Percentiles rank a stretch among this genome's conserved stretches.
Conservation (phyloP, 1,140 invertebrate species). For the Homalodisca vitripennis region DNA sequence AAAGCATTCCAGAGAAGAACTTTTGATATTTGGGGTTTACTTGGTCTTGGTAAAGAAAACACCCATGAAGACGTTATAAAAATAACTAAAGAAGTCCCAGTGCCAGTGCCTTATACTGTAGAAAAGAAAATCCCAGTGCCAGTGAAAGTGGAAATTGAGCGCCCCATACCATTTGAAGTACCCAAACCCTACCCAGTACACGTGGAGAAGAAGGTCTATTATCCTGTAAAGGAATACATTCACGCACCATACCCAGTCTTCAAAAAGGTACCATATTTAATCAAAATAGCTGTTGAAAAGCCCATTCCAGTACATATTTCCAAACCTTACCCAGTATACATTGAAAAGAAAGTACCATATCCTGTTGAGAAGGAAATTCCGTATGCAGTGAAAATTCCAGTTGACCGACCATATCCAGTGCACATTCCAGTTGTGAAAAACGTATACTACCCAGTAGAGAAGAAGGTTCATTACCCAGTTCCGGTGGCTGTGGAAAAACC, state of each 20-base stretch:
- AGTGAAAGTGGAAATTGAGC: constrained; percentile 70
- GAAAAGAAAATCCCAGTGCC: constrained; percentile 69
- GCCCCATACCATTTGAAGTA: constrained; percentile 49
- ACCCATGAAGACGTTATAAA: not conserved
- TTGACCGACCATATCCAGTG: constrained; percentile 24
- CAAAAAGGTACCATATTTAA: constrained; percentile 75
- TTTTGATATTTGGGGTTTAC: not conserved
- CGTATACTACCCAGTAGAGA: constrained; percentile 34
- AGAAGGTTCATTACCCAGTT: constrained; percentile 60
- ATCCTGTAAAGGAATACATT: constrained; percentile 67
- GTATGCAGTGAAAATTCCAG: constrained; percentile 62
- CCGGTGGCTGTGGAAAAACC: constrained; percentile 36
- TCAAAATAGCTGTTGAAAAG: constrained; percentile 56
- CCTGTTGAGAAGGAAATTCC: constrained; percentile 36
- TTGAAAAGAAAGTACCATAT: constrained; percentile 44
- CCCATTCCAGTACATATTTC: constrained; percentile 52
- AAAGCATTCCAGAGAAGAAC: not conserved
- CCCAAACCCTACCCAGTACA: constrained; percentile 44
- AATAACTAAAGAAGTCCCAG: constrained; percentile 52
- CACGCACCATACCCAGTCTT: constrained; percentile 51
- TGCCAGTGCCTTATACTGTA: constrained; percentile 61
- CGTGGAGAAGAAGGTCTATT: constrained; percentile 50
- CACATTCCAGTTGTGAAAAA: constrained; percentile 19
- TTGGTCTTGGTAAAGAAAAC: not conserved
- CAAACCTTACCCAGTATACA: constrained; percentile 42